phyloP scores from a whole-genome alignment of 1,140 invertebrate genomes.

The Helicoverpa zea region DNA sequence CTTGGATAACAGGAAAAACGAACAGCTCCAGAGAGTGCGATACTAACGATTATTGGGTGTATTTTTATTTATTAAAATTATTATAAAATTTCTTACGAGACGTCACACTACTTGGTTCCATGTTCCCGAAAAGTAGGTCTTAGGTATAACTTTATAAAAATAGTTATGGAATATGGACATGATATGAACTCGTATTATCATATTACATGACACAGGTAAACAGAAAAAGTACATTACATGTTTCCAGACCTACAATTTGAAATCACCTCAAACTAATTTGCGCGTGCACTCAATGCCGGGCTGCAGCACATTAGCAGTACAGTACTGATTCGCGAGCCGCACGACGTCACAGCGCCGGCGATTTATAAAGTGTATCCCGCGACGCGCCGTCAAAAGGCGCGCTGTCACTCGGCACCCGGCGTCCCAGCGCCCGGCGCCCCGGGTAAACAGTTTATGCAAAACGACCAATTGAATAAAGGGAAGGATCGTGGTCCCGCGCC shows the following conservation, averaged over 20 bases:
- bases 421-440: conserved; percentile 11
- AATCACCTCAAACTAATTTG: no score
- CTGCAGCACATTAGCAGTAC: background rate
- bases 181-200: background rate
- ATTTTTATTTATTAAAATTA: no score
- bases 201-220: background rate
- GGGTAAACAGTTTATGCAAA: conserved; percentile 70
- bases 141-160: no score
- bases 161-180: no score
- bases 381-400: conserved; percentile 29
- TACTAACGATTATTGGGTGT: background rate
- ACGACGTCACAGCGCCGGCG: background rate
- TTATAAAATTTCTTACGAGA: no score
- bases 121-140: background rate
- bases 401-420: conserved; percentile 17
- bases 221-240: no score
- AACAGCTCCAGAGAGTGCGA: background rate
- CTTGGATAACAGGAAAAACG: background rate
- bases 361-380: conserved; percentile 1
- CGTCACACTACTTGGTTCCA: background rate
- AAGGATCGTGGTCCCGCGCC: conserved; percentile 56
- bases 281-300: no score
- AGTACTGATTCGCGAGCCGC: background rate
- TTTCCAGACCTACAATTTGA: no score
- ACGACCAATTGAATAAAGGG: conserved; percentile 67